Conservation (phyloP, 2,797 vertebrate genomes). For the Gadopsis marmoratus region DNA sequence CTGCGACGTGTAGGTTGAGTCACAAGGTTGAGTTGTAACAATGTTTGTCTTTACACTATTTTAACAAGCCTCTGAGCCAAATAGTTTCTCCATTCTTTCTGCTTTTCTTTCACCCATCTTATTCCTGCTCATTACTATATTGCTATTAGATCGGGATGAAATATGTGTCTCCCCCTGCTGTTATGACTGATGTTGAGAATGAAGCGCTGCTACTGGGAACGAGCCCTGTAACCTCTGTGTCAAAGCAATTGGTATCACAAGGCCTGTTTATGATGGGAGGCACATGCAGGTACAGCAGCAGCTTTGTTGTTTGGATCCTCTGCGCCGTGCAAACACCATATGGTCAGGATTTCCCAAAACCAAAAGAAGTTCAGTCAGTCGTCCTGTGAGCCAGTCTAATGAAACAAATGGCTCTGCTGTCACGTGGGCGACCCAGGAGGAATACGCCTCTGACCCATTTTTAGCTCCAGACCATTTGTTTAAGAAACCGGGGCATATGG, state of each 20-base stretch:
- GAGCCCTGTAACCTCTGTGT: conserved; percentile 30
- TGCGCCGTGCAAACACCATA: conserved; percentile 66
- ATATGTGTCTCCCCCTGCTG: conserved; percentile 23
- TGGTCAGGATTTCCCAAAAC: conserved; percentile 51
- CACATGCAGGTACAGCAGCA: conserved; percentile 37
- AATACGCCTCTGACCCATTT: conserved; percentile 61
- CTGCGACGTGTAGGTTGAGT: neutral
- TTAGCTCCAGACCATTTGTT: conserved; percentile 54
- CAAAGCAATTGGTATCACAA: conserved; percentile 49
- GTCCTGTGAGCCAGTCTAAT: conserved; percentile 54
- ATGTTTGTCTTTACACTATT: neutral
- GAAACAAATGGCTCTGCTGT: conserved; percentile 63
- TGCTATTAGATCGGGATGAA: conserved; percentile 18
- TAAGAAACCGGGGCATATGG: conserved; percentile 62
- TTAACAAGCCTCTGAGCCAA: neutral
- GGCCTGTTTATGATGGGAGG: conserved; percentile 32
- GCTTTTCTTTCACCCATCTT: neutral
- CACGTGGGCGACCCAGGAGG: conserved; percentile 41
- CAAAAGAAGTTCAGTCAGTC: conserved; percentile 42
- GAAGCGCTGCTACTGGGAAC: conserved; percentile 3
- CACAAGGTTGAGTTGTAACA: conserved; percentile 1
- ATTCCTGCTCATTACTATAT: neutral
- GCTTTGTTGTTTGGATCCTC: conserved; percentile 54
- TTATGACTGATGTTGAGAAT: conserved; percentile 38
- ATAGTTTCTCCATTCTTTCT: neutral